Percentiles rank a stretch among this genome's conserved stretches.
phyloP scores from a whole-genome alignment of 2,888 invertebrate genomes.

The Diaphora mendica region DNA sequence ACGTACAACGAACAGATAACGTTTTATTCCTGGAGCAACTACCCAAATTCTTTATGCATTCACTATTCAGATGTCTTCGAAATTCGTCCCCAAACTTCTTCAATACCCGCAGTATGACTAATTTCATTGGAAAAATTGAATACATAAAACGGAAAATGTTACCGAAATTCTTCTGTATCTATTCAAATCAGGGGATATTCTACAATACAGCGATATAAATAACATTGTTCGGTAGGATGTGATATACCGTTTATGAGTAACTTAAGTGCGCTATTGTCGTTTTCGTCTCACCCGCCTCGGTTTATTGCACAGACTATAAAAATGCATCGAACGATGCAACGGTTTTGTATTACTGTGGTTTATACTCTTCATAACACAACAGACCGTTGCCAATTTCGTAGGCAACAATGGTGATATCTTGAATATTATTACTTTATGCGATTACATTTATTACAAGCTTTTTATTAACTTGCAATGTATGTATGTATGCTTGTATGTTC shows the following conservation, averaged over 20 bases:
- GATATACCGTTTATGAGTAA: slow-evolving; percentile 80
- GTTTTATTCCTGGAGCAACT: slow-evolving; percentile 1
- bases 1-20: neutral
- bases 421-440: slow-evolving; percentile 7
- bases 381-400: slow-evolving; percentile 33
- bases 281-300: slow-evolving; percentile 62
- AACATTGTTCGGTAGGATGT: slow-evolving; percentile 75
- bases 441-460: too few relatives aligned
- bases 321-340: slow-evolving; percentile 80
- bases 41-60: slow-evolving; percentile 18
- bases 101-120: slow-evolving; percentile 37
- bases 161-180: slow-evolving; percentile 31
- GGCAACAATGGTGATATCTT: slow-evolving; percentile 23
- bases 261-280: slow-evolving; percentile 79
- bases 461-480: too few relatives aligned
- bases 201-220: slow-evolving; percentile 62
- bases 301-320: slow-evolving; percentile 79
- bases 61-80: slow-evolving; percentile 14
- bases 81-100: slow-evolving; percentile 17
- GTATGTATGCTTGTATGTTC: too few relatives aligned
- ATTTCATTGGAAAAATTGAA: slow-evolving; percentile 40
- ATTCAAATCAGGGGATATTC: slow-evolving; percentile 48
- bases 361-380: slow-evolving; percentile 56
- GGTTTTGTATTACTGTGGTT: slow-evolving; percentile 62
- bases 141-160: slow-evolving; percentile 25